Base-by-base conservation (phyloP, 2,797 vertebrate genomes). In the Malacoraja senta region DNA sequence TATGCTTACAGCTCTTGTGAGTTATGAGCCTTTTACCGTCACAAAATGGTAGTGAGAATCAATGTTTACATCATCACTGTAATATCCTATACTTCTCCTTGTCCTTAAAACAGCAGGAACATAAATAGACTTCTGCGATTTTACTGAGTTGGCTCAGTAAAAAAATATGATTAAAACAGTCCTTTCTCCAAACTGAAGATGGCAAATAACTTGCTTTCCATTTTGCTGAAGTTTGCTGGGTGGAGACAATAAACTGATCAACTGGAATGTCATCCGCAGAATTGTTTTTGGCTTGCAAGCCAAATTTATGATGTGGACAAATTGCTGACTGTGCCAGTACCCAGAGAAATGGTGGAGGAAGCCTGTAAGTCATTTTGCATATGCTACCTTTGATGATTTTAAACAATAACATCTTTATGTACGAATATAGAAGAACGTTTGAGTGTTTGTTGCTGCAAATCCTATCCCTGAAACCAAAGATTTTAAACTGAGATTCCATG, bases 41-140 rank as follows among this genome's bases (percentile, higher is more conserved):
- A 53, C 15, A 68, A 76, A 92, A 92, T 74, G 72, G 90, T 71
- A 76, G 90, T 92, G 90, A 44, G 72, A 92, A 92, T 92, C 90
- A 92, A 92, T 92, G 90, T 92, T 92, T 92, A 76, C 90, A 92
- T 92, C 90, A 74, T 38, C 72, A 76, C 65, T 76, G 29, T 92
- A 92, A 92, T 92, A 92, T 76, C 90, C 71, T 92, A 92, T 92
- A 92, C 72, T 92, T 92, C 90, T 92, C 90, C 71, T 92, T 74
- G 90, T 92, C 90, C 71, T 88, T 32, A 21, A 92, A 92, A 76
- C 90, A 92, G 90, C 90, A 92, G 71, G 90, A 76, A 44, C 74
- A 32, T 92, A 92, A 92, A 92, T 92, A 58, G 90, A 92, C 90
- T 76, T 92, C 26, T 71, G 29, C 8, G 71, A 74, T 92, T 92